Percentiles rank a stretch among this genome's conserved stretches.
Evolutionary conservation across 2,797 vertebrate genomes (phyloP).

Genomic region (Pangasius krempfi): DNA sequence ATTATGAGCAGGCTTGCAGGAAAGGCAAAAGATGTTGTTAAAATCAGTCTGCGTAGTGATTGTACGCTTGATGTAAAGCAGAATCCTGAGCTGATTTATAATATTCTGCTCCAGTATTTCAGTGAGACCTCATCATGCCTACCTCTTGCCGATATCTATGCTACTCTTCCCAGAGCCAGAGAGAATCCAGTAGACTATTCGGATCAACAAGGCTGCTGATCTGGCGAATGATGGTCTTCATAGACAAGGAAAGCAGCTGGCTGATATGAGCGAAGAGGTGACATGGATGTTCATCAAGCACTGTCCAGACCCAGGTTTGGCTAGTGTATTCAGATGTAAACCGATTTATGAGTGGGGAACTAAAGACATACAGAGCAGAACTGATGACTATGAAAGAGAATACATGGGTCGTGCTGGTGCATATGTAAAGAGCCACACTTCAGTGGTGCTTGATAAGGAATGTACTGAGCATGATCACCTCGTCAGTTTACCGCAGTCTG

Average conservation of each 20-base stretch:
- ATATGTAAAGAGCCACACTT: too few species aligned
- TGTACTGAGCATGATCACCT: too few species aligned
- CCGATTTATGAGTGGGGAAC: constrained; percentile 30
- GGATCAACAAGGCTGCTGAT: neutral
- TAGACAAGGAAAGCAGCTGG: neutral
- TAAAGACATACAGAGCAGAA: constrained; percentile 30
- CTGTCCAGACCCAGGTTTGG: constrained; percentile 4
- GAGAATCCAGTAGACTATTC: neutral
- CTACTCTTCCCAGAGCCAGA: neutral
- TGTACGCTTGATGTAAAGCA: neutral
- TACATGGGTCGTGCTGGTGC: neutral
- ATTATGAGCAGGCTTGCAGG: neutral
- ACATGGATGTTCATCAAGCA: constrained; percentile 1
- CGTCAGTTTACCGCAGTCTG: too few species aligned
- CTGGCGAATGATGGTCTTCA: neutral
- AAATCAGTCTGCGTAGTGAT: neutral
- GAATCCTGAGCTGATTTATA: constrained; percentile 17
- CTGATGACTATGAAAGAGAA: constrained; percentile 44
- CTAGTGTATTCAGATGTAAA: constrained; percentile 25
- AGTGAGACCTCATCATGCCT: neutral
- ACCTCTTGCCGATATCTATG: neutral
- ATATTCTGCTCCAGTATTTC: constrained; percentile 9
- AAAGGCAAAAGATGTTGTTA: neutral
- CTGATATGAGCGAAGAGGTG: neutral
- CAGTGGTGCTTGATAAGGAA: too few species aligned